phyloP scores from a whole-genome alignment of 2,888 invertebrate species.

The Halictus ligatus region DNA sequence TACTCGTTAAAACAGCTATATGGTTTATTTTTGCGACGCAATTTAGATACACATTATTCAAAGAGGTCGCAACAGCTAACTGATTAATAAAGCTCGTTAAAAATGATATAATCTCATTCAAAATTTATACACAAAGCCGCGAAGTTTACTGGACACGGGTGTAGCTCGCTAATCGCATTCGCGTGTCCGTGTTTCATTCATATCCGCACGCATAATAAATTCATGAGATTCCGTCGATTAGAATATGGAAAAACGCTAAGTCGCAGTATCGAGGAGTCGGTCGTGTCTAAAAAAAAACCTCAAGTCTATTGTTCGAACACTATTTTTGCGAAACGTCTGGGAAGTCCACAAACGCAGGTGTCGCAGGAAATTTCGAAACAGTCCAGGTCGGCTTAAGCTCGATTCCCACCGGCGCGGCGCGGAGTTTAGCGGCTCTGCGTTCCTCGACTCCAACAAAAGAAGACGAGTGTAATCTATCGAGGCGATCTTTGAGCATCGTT shows the following conservation, averaged over 20 bases:
- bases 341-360: constrained; percentile 44
- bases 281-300: neutral
- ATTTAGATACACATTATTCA: too few species aligned
- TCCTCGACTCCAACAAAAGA: neutral
- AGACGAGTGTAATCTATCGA: neutral
- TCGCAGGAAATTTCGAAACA: constrained; percentile 66
- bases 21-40: too few species aligned
- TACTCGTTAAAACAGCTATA: too few species aligned
- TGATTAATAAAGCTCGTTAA: neutral
- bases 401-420: neutral
- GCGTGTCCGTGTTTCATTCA: neutral
- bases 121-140: neutral
- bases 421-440: neutral
- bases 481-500: neutral
- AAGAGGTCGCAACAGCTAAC: too few species aligned
- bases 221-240: neutral
- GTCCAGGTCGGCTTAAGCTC: neutral
- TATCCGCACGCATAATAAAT: neutral
- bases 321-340: constrained; percentile 26
- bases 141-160: neutral
- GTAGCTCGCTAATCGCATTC: neutral
- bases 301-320: constrained; percentile 10
- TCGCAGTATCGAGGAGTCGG: neutral
- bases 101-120: neutral
- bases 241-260: neutral